Percentiles rank a stretch among this genome's conserved stretches.
Evolutionary conservation across 2,888 invertebrate genomes (phyloP).

Genomic region (Oligia strigilis): DNA sequence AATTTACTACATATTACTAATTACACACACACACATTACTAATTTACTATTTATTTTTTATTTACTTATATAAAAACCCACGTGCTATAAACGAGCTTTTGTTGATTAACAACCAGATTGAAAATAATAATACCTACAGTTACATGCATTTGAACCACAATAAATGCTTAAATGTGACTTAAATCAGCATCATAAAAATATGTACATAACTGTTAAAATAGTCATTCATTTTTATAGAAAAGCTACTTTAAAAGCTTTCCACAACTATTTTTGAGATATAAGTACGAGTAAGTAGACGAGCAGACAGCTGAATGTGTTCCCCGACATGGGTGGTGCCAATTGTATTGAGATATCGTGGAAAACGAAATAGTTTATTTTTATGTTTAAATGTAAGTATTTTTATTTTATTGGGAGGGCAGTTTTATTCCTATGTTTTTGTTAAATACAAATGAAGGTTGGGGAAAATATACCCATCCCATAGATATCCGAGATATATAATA

Average conservation of each 20-base stretch:
- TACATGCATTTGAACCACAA: not conserved
- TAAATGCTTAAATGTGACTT: not conserved
- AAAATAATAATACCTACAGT: too few relatives aligned
- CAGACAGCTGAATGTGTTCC: conserved; percentile 36
- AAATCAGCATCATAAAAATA: conserved; percentile 7
- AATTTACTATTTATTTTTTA: too few relatives aligned
- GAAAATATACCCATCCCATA: too few relatives aligned
- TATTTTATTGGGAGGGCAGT: not conserved
- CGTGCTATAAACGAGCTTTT: too few relatives aligned
- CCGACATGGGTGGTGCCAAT: not conserved
- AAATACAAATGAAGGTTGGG: too few relatives aligned
- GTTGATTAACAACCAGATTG: too few relatives aligned
- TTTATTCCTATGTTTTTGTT: too few relatives aligned
- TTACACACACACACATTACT: too few relatives aligned
- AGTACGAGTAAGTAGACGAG: conserved; percentile 7
- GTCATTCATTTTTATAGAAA: not conserved
- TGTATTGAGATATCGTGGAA: conserved; percentile 18
- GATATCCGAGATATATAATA: too few relatives aligned
- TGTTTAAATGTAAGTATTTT: not conserved
- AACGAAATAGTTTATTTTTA: not conserved
- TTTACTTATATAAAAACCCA: too few relatives aligned
- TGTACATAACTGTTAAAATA: not conserved
- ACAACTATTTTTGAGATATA: conserved; percentile 2
- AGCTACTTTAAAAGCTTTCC: not conserved
- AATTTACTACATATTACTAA: too few relatives aligned